Conservation (phyloP, 2,113 vertebrate species). For the Spea bombifrons region DNA sequence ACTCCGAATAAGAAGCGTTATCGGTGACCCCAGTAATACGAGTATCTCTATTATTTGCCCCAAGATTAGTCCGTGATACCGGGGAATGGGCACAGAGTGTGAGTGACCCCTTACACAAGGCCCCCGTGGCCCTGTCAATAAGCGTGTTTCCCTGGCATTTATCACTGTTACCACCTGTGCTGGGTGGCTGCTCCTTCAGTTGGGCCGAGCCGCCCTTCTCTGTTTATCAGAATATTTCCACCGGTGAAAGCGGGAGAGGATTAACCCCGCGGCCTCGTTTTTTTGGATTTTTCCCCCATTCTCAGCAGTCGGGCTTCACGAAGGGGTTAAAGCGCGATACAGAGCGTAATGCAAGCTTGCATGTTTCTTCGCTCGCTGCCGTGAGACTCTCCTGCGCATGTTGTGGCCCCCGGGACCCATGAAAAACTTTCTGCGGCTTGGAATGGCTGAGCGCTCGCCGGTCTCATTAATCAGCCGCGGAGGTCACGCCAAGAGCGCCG, state of each 20-base stretch:
- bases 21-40: too few species aligned
- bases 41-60: too few species aligned
- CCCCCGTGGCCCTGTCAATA: too few species aligned
- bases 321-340: slow-evolving; percentile 19
- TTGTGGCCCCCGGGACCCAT: slow-evolving; percentile 50
- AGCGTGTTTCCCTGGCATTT: slow-evolving; percentile 58
- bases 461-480: slow-evolving; percentile 54
- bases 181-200: too few species aligned
- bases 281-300: background rate
- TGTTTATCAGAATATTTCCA: too few species aligned
- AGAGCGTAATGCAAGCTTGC: slow-evolving; percentile 20
- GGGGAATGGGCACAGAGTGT: too few species aligned
- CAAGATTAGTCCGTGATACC: too few species aligned
- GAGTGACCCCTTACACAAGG: too few species aligned
- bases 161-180: too few species aligned
- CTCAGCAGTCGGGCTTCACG: background rate
- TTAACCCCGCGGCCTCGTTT: background rate
- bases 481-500: slow-evolving; percentile 49
- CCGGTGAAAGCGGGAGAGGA: too few species aligned
- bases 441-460: slow-evolving; percentile 47
- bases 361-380: slow-evolving; percentile 20
- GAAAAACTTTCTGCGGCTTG: slow-evolving; percentile 52
- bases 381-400: slow-evolving; percentile 18
- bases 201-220: too few species aligned
- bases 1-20: too few species aligned